Conservation (phyloP, 92 coral and sea anemone genomes). For the Anthopleura xanthogrammica region DNA sequence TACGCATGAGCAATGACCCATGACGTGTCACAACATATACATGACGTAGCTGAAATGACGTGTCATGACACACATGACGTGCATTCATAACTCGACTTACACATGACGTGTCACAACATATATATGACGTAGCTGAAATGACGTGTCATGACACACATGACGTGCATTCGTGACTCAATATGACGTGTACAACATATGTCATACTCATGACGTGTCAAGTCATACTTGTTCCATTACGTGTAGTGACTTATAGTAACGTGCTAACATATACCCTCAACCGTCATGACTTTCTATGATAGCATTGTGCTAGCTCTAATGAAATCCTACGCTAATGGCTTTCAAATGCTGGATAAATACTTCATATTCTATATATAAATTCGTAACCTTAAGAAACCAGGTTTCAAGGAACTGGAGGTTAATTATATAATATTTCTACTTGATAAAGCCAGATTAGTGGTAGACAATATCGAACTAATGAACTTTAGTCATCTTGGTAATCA, state of each 20-base stretch:
- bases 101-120: not conserved
- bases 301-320: not conserved
- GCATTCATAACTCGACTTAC: not conserved
- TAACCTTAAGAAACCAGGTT: not conserved
- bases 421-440: not conserved
- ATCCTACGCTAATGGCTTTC: not conserved
- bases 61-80: not conserved
- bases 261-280: not conserved
- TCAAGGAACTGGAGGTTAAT: not conserved
- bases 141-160: not conserved
- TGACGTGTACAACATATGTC: not conserved
- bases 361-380: not conserved
- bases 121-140: not conserved
- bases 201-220: not conserved
- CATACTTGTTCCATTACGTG: not conserved
- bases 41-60: not conserved
- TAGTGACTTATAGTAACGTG: not conserved
- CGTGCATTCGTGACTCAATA: not conserved
- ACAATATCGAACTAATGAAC: too few species aligned
- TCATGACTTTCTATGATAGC: not conserved
- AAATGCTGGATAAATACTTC: not conserved
- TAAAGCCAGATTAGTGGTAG: not conserved
- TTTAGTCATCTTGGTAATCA: too few species aligned
- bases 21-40: too few species aligned
- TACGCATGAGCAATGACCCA: too few species aligned